Evolutionary conservation across 2,888 invertebrate genomes (phyloP), one percentile per base, ranked within the genome.

Genomic region (Cotesia congregata): DNA sequence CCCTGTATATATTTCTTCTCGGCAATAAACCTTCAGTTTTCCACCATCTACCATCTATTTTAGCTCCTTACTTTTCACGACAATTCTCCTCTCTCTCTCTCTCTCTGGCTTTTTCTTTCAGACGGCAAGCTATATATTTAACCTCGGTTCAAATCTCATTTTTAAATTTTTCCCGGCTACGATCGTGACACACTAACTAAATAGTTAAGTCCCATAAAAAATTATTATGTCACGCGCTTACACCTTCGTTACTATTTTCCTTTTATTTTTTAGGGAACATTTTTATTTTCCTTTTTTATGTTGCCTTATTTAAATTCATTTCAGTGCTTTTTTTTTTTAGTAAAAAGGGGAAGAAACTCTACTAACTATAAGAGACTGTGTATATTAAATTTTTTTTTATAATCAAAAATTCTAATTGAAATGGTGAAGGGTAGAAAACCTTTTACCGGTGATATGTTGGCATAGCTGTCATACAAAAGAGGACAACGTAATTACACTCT

Each of bases 41-140:
- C 50, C 50, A 50, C 50, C 50, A 50, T 60, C 50, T 68, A 68
- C 62, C 61, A 69, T 72, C 65, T 70, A 38, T 71, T 64, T 71
- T 64, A 65, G 64, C 61, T 72, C 67, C 70, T 67, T 50, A 50
- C 50, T 65, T 65, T 65, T 62, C 7, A 7, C 12, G 20, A 30
- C 30, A 3, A 38, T 65, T 30, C 30, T 65, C 38, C 20, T 41
- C 50, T 50, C 50, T 50, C 9, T 50, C 50, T 17, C 40, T 17
- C 72, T 70, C 70, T 70, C n/a, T 50, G 9, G 50, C 20, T 69
- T 20, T 15, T 59, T 70, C 50, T 15, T 9, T 50, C 4, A 20
- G 15, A 12, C 60, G 2, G 20, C 38, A 40, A n/a, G 62, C 71
- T 50, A 50, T 50, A 50, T 50, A 50, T 50, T 50, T 50, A 50